Evolutionary conservation across 1,140 invertebrate genomes (phyloP), one percentile per base, ranked within the genome.

Genomic region (Subanguina moxae): DNA sequence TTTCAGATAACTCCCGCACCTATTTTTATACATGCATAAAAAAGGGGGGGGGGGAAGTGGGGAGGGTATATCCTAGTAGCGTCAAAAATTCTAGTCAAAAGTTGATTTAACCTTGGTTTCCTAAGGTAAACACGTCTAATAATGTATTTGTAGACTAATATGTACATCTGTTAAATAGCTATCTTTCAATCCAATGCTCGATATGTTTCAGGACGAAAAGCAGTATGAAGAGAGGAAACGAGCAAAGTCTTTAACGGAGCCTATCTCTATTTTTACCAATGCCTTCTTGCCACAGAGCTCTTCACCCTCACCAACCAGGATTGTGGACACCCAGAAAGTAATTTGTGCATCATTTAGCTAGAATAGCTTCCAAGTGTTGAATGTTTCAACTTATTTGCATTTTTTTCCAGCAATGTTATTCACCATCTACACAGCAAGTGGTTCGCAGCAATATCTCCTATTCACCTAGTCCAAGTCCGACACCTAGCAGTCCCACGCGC

Each of bases 221-320:
- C n/a, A 57, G 28, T 59, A 42, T 42, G 75, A 76, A 21, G 76
- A 78, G n/a, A 57, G 75, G 21, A 76, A 76, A 57, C 61, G 75
- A 8, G 70, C 75, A 32, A 78, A 76, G 30, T 73, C 76, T 38
- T 62, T 78, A 23, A 66, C 75, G 63, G 75, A 76, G 27, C 75
- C 76, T 0, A 78, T 76, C 46, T 73, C 74, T 21, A 68, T 76
- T 23, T 73, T 76, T 11, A 78, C 76, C 19, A 78, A 67, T 64
- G 68, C 73, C 7, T 76, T 76, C 56, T 62, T 76, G 17, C 68
- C 68, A 17, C 70, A 71, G 27, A 73, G 68, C 45, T 76, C 72
- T 15, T 67, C 76, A 13, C 68, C 73, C 15, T 76, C 75, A 17
- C 76, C 76, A 42, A 76, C 66, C 13, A 48, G 43, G 15, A 46